These are phyloP conservation scores for Brachyrhaphis roseni DNA, from an alignment of 2,797 vertebrate genomes.

Conservation along the genomic window DNA sequence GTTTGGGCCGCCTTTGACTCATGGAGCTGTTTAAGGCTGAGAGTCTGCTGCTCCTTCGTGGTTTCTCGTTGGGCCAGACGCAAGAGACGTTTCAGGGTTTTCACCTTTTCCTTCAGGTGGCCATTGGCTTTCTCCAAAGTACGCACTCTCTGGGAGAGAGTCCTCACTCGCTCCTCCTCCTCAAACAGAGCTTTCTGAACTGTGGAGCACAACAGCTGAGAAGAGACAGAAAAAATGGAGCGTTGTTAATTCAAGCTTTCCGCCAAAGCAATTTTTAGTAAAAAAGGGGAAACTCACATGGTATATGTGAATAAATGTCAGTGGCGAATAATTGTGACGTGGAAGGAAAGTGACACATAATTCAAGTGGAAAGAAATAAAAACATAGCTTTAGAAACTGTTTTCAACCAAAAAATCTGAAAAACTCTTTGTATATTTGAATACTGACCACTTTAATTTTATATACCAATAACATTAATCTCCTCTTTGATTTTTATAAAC, in stretches of 20 bases:
- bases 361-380: neutral
- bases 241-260: neutral
- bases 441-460: neutral
- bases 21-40: constrained; percentile 79
- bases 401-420: neutral
- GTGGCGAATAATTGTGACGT: neutral
- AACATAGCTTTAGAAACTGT: neutral
- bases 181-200: constrained; percentile 88
- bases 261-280: neutral
- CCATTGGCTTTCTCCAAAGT: constrained; percentile 85
- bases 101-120: constrained; percentile 86
- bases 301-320: neutral
- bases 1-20: constrained; percentile 64
- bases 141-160: constrained; percentile 84
- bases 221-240: neutral
- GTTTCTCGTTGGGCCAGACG: constrained; percentile 82
- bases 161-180: constrained; percentile 85
- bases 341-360: neutral
- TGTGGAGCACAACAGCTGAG: constrained; percentile 83
- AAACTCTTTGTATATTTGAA: neutral
- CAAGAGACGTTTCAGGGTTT: constrained; percentile 85
- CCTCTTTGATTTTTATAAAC: neutral
- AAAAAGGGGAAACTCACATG: neutral
- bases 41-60: constrained; percentile 77
- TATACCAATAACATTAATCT: neutral